Evolutionary conservation across 2,888 invertebrate genomes (phyloP), one percentile per base, ranked within the genome.

Genomic region (Agrotis clavis): DNA sequence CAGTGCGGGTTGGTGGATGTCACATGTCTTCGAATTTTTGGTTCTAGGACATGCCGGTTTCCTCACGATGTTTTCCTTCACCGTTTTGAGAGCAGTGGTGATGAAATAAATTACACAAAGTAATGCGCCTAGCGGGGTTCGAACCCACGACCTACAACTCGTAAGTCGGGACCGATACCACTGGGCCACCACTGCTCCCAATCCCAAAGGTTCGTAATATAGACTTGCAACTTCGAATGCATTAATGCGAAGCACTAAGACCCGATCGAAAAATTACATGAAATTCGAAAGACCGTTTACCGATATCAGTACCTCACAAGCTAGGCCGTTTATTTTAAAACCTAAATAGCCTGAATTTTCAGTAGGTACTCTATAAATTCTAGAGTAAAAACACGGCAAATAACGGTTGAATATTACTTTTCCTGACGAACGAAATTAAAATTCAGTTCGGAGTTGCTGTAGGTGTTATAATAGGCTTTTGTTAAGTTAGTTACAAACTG

Each of bases 221-320:
- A 30, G 9, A 57, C 48, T 45, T 45, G 13, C 53, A 62, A 5
- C 11, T 41, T 53, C 57, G 21, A 7, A 35, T 35, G 35, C 7
- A 41, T 41, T 1, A 41, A 7, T 21, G 50, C 7, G 25, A 30
- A 25, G 21, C 14, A 62, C 21, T 63, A 13, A n/a, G 60, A 21
- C 19, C 14, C 21, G 60, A 67, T 64, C 14, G 56, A 64, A 73
- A 67, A 51, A n/a, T n/a, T 73, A 30, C 53, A 74, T 67, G 60
- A 60, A 56, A 72, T 51, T 67, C 50, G 50, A 51, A n/a, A 60
- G 51, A 4, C 41, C 51, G 53, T 65, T 65, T 57, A 68, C 68
- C 48, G 56, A 53, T 67, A 56, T 50, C 67, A 54, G 35, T 54
- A 48, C 50, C 63, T 35, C 18, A 21, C 19, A 54, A 61, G 47